A percentile compares a stretch with the other conserved stretches of the same genome.
Conservation (phyloP, 2,888 invertebrate species). For the Phrixothrix hirtus region DNA sequence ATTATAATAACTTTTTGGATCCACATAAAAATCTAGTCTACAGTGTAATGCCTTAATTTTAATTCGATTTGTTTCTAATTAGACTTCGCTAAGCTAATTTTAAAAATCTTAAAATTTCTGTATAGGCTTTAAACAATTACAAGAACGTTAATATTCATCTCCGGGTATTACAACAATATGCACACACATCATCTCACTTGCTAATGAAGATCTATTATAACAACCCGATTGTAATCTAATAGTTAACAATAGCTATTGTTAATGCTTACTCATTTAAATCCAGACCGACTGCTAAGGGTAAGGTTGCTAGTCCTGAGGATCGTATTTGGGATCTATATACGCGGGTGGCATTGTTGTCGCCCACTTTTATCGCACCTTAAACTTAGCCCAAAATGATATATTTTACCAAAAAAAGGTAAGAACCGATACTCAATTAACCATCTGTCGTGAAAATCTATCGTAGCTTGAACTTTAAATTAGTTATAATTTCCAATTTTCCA, state of each 20-base stretch:
- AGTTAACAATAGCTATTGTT: constrained; percentile 34
- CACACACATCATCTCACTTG: constrained; percentile 17
- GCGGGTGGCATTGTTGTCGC: constrained; percentile 35
- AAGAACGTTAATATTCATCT: constrained; percentile 12
- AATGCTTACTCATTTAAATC: constrained; percentile 29
- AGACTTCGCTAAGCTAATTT: too few species aligned
- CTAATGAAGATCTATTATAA: constrained; percentile 34
- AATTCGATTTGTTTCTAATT: too few species aligned
- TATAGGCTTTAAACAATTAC: neutral
- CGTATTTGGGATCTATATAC: constrained; percentile 21
- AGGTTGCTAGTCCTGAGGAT: constrained; percentile 18
- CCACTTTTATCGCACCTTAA: constrained; percentile 31
- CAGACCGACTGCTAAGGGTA: constrained; percentile 27
- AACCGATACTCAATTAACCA: constrained; percentile 41
- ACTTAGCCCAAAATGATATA: constrained; percentile 10
- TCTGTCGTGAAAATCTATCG: too few species aligned
- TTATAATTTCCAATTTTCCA: too few species aligned
- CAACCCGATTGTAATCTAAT: constrained; percentile 31
- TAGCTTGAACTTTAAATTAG: too few species aligned
- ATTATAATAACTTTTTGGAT: too few species aligned
- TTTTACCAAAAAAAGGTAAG: constrained; percentile 35
- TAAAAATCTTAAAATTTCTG: too few species aligned
- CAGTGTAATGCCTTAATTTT: too few species aligned
- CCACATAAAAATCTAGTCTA: too few species aligned
- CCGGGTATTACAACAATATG: constrained; percentile 9